Evolutionary conservation across 2,113 vertebrate species (phyloP).

Genomic region (Spizaetus ornatus): DNA sequence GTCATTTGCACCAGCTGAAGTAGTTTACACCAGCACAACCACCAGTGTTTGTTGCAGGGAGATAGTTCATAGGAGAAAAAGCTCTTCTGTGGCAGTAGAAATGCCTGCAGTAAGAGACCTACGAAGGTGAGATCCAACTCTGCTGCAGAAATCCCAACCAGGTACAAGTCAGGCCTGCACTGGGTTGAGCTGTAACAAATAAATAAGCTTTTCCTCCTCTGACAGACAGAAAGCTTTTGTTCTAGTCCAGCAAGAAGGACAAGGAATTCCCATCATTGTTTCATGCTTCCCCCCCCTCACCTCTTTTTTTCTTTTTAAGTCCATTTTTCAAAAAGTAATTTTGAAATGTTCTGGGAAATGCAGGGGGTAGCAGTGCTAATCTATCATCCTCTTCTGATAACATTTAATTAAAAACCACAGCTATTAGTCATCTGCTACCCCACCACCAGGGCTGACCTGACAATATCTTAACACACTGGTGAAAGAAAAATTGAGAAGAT

Average conservation of each 20-base stretch:
- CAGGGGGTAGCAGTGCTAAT: slow-evolving; percentile 31
- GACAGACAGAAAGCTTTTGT: slow-evolving; percentile 20
- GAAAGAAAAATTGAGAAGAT: slow-evolving; percentile 46
- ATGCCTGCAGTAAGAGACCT: neutral
- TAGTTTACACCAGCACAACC: neutral
- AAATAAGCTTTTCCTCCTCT: neutral
- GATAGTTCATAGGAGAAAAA: neutral
- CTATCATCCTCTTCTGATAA: slow-evolving; percentile 63
- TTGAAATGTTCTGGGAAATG: slow-evolving; percentile 58
- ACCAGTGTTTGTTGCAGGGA: neutral
- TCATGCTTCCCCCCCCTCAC: neutral
- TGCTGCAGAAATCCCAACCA: neutral
- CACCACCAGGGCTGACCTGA: slow-evolving; percentile 33
- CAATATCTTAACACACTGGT: slow-evolving; percentile 43
- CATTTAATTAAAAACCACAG: slow-evolving; percentile 57
- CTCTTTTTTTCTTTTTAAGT: neutral
- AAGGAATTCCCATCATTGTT: slow-evolving; percentile 60
- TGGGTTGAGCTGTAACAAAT: neutral
- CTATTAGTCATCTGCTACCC: slow-evolving; percentile 55
- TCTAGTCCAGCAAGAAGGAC: neutral
- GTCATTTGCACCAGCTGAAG: neutral
- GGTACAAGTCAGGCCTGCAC: neutral
- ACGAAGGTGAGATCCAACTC: neutral
- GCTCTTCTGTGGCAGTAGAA: neutral
- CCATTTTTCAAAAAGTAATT: slow-evolving; percentile 68